These are phyloP conservation scores for Crypturellus tataupa DNA, from an alignment of 2,797 vertebrate species.

Conservation along the genomic window DNA sequence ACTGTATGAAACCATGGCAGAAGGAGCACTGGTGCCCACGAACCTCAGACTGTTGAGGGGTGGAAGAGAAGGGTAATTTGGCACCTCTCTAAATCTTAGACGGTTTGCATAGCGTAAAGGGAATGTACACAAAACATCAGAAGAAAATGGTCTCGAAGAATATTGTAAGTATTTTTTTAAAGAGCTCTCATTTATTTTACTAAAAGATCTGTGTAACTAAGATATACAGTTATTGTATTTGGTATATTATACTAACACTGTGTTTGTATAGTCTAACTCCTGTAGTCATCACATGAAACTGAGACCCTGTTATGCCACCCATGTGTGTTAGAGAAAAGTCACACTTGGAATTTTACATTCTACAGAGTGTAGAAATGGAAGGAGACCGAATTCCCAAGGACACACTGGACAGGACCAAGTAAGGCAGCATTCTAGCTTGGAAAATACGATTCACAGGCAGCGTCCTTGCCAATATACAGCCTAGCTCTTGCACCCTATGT, in stretches of 20 bases:
- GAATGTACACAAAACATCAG: background rate
- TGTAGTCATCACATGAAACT: background rate
- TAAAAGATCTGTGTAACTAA: background rate
- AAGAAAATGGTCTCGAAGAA: background rate
- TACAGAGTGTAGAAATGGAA: background rate
- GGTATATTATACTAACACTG: background rate
- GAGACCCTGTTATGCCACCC: background rate
- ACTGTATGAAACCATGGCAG: background rate
- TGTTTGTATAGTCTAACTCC: background rate
- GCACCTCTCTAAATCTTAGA: background rate
- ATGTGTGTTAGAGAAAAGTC: background rate
- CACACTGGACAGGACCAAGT: background rate
- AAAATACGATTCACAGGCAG: conserved; percentile 2
- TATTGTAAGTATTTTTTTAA: background rate
- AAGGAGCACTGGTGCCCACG: background rate
- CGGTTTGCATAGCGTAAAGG: background rate
- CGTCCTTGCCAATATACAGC: background rate
- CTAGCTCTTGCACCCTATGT: background rate
- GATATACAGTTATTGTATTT: background rate
- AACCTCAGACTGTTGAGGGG: background rate
- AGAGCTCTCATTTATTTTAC: background rate
- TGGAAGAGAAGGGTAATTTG: background rate
- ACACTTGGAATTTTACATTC: background rate
- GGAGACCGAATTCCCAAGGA: background rate
- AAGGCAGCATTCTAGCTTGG: background rate